Base-by-base conservation (phyloP, 2,888 invertebrate genomes). In the Napeogenes inachia region DNA sequence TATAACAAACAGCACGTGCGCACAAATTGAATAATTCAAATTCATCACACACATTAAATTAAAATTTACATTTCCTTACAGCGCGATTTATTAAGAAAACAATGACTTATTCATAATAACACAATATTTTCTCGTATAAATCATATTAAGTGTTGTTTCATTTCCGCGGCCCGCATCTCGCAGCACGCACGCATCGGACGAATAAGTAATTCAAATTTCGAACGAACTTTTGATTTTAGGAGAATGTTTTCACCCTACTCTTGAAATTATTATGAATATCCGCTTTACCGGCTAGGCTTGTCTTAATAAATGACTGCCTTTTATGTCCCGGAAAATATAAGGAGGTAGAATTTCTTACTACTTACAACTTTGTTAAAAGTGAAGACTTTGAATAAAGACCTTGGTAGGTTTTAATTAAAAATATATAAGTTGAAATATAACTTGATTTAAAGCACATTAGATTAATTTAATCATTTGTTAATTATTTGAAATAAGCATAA, bases 201-300 rank as follows among this genome's bases (percentile, higher is more conserved):
- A 88, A 85, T 85, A 87, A 88, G 85, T 89, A 90, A 90, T 90
- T 90, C 89, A 89, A 89, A 88, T 88, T 84, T 82, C 82, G 85
- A 87, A 86, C 81, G 82, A 89, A 89, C 87, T 90, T 89, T 87
- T 85, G 87, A 89, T 89, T 90, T 88, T 82, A 82, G 79, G 78
- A 76, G 67, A 84, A 86, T 83, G 80, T 81, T 81, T 84, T 80
- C 84, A 78, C 84, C 86, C 84, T 73, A 73, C 72, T 80, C 75
- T 76, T 81, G 84, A 85, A 87, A 88, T 89, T 85, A 86, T 88
- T 88, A 88, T 86, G 85, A 85, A 85, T 86, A 86, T 84, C 84
- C 83, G 80, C 76, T 80, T 75, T 71, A 71, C 71, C 73, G 75
- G 74, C 77, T 75, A 62, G 61, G 55, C 57, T 55, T 61, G 60